These are phyloP conservation scores for Peromyscus eremicus DNA, from an alignment of 2,797 vertebrate genomes.

Conservation along the genomic window DNA sequence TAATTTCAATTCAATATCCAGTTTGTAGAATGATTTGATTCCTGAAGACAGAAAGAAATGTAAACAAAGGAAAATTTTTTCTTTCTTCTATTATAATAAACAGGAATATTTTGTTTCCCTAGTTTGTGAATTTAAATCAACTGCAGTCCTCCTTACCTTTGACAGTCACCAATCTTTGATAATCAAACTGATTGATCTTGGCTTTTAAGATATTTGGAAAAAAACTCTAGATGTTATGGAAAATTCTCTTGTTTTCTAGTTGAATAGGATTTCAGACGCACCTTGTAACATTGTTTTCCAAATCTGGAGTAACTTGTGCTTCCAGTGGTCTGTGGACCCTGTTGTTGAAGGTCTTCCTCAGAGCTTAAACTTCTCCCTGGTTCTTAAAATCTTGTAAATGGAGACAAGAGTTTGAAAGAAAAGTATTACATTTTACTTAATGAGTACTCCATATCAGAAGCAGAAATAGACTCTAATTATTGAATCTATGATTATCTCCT, in stretches of 20 bases:
- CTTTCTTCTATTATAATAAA: background rate
- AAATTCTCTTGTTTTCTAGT: background rate
- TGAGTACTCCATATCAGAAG: background rate
- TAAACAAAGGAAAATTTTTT: background rate
- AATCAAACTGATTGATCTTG: constrained; percentile 16
- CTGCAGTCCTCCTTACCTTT: background rate
- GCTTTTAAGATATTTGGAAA: background rate
- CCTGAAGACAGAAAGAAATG: background rate
- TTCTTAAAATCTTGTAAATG: background rate
- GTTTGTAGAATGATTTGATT: background rate
- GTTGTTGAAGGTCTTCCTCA: background rate
- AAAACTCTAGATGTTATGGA: background rate
- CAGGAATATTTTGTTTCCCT: constrained; percentile 38
- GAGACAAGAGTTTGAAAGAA: background rate
- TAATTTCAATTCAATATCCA: background rate
- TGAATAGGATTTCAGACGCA: background rate
- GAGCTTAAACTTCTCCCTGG: background rate
- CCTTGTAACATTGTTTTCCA: background rate
- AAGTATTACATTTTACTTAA: constrained; percentile 31
- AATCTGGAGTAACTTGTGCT: background rate
- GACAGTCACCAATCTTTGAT: background rate
- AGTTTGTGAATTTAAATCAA: background rate
- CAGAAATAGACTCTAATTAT: constrained; percentile 61
- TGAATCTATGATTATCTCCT: constrained; percentile 3
- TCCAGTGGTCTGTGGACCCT: background rate